Conservation (phyloP, 2,113 vertebrate genomes). For the Gorsachius goisagi region DNA sequence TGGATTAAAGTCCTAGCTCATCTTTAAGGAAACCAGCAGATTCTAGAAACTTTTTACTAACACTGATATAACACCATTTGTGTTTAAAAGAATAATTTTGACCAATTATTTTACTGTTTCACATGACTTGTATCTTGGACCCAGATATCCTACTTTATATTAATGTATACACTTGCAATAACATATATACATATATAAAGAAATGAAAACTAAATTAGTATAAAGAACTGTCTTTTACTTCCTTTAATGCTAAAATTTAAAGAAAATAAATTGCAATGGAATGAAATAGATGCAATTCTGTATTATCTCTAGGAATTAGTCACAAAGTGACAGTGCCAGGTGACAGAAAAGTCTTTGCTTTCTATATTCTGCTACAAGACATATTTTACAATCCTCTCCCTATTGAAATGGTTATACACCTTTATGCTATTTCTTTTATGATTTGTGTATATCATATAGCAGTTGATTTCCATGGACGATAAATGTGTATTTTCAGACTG, state of each 20-base stretch:
- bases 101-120: background rate
- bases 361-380: background rate
- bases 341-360: background rate
- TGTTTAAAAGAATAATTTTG: background rate
- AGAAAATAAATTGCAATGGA: background rate
- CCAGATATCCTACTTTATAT: background rate
- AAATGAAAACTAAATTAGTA: background rate
- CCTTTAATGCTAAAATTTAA: background rate
- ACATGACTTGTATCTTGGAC: background rate
- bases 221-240: background rate
- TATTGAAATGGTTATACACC: background rate
- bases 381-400: background rate
- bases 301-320: background rate
- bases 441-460: background rate
- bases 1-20: background rate
- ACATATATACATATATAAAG: background rate
- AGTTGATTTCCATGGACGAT: background rate
- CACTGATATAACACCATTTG: background rate
- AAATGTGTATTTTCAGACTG: background rate
- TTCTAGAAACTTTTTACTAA: background rate
- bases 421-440: background rate
- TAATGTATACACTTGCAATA: background rate
- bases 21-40: background rate
- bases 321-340: background rate
- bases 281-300: background rate